Percentiles rank a stretch among this genome's conserved stretches.
Evolutionary conservation across 2,797 vertebrate species (phyloP).

Genomic region (Pangasius djambal): DNA sequence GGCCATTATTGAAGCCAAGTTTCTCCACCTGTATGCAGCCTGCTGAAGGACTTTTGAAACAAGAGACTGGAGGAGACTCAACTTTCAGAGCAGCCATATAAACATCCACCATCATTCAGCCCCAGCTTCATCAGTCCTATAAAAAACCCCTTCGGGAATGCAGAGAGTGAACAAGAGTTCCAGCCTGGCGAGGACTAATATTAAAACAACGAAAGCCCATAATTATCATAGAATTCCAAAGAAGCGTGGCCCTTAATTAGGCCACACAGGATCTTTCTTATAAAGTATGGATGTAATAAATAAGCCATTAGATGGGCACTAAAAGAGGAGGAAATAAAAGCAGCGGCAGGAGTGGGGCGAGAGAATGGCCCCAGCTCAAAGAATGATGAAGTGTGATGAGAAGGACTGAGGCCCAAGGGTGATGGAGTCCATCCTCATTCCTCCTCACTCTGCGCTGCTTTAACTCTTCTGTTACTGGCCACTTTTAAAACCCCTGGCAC

Average conservation of each 20-base stretch:
- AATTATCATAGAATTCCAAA: slow-evolving; percentile 80
- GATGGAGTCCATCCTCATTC: slow-evolving; percentile 55
- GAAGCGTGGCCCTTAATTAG: slow-evolving; percentile 79
- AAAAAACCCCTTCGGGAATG: slow-evolving; percentile 67
- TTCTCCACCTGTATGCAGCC: slow-evolving; percentile 45
- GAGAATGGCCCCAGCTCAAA: slow-evolving; percentile 69
- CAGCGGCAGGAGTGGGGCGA: slow-evolving; percentile 61
- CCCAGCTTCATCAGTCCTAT: slow-evolving; percentile 72
- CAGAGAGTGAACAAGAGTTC: slow-evolving; percentile 69
- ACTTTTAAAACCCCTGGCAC: slow-evolving; percentile 23
- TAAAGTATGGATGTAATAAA: slow-evolving; percentile 84
- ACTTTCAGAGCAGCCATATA: slow-evolving; percentile 65
- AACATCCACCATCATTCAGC: slow-evolving; percentile 73
- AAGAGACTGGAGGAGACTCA: slow-evolving; percentile 65
- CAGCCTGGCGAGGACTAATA: slow-evolving; percentile 76
- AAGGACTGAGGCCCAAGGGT: slow-evolving; percentile 53
- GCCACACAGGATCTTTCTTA: slow-evolving; percentile 80
- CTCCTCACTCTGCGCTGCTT: slow-evolving; percentile 32
- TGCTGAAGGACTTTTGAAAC: slow-evolving; percentile 60
- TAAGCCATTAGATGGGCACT: slow-evolving; percentile 81
- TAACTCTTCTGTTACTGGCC: slow-evolving; percentile 37
- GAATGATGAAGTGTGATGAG: slow-evolving; percentile 62
- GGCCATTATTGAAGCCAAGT: slow-evolving; percentile 1
- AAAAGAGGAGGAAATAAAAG: slow-evolving; percentile 70
- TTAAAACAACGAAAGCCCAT: slow-evolving; percentile 82